Conservation (phyloP, 1,140 invertebrate species). For the Eumeta japonica region DNA sequence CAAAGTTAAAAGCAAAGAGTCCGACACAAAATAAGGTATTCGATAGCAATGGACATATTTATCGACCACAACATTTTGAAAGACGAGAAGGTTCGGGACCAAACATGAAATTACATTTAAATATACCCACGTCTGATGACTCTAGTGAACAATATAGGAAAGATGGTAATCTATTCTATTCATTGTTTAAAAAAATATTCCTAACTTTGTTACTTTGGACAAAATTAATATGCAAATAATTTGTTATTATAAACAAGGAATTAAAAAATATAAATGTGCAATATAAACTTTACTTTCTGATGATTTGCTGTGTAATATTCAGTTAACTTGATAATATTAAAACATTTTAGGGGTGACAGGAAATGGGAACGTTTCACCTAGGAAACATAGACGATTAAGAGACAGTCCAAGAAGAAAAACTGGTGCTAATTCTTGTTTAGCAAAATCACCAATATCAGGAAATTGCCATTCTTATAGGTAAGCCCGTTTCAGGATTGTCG, state of each 20-base stretch:
- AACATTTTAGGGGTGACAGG: conserved; percentile 21
- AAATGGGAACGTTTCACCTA: conserved; percentile 52
- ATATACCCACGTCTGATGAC: conserved; percentile 67
- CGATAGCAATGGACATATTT: conserved; percentile 28
- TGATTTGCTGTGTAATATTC: too few relatives aligned
- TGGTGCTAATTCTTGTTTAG: conserved; percentile 36
- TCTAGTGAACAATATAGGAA: conserved; percentile 61
- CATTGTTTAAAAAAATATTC: too few relatives aligned
- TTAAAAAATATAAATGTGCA: too few relatives aligned
- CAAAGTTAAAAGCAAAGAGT: conserved; percentile 60
- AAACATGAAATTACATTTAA: conserved; percentile 52
- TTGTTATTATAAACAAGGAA: too few relatives aligned
- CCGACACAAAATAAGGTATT: conserved; percentile 52
- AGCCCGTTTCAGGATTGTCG: too few relatives aligned
- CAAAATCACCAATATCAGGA: conserved; percentile 51
- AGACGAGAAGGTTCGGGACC: conserved; percentile 39
- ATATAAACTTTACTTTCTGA: too few relatives aligned
- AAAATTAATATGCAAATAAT: background rate
- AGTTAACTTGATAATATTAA: background rate
- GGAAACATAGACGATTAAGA: conserved; percentile 63
- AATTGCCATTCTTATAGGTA: conserved; percentile 43
- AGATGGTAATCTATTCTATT: conserved; percentile 34
- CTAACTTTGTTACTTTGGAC: too few relatives aligned
- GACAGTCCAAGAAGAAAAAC: conserved; percentile 69
- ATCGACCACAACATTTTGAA: conserved; percentile 35